phyloP scores from a whole-genome alignment of 2,113 vertebrate genomes.

The Lathamus discolor region DNA sequence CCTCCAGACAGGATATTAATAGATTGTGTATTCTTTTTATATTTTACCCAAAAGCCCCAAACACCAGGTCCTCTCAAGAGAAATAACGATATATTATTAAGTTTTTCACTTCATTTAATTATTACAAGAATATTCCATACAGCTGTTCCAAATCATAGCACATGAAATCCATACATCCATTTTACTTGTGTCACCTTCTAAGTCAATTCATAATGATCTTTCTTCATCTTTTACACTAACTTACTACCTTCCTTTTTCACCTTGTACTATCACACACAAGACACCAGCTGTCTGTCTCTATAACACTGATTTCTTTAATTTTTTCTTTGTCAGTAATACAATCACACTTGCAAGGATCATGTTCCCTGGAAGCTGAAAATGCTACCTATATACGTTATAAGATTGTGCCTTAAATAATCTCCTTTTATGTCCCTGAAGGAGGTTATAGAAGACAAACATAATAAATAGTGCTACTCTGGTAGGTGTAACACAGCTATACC shows the following conservation, averaged over 20 bases:
- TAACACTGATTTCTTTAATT: not conserved
- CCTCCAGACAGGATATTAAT: not conserved
- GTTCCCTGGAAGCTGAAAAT: not conserved
- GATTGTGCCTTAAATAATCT: not conserved
- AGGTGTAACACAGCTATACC: not conserved
- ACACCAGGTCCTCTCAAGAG: not conserved
- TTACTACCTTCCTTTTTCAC: not conserved
- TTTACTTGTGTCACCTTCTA: not conserved
- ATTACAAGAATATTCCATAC: not conserved
- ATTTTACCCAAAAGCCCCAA: not conserved
- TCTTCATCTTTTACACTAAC: not conserved
- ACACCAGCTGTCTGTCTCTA: not conserved
- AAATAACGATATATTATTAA: not conserved
- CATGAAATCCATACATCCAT: not conserved
- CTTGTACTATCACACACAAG: accelerated
- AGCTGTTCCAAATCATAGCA: not conserved
- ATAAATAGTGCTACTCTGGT: not conserved
- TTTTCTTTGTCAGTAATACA: not conserved
- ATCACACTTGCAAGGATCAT: not conserved
- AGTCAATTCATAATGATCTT: not conserved
- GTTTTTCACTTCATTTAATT: not conserved
- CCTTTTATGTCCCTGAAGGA: not conserved
- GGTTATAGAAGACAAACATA: not conserved
- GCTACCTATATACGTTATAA: not conserved
- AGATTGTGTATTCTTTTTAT: not conserved